A percentile compares a stretch with the other conserved stretches of the same genome.
Conservation (phyloP, 1,140 invertebrate genomes). For the Cydia strobilella region DNA sequence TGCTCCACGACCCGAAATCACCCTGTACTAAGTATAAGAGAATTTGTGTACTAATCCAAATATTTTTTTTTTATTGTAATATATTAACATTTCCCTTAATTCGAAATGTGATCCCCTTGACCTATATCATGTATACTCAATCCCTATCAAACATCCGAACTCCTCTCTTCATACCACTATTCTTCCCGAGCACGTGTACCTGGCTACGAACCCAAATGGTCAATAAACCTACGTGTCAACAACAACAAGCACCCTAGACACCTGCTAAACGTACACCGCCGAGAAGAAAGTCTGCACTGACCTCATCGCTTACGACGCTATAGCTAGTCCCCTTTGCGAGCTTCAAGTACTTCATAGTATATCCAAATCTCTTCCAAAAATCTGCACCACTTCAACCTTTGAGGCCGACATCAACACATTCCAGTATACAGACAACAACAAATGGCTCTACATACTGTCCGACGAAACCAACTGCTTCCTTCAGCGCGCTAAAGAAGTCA, state of each 20-base stretch:
- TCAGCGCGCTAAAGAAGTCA: constrained; percentile 40
- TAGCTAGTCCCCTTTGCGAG: constrained; percentile 44
- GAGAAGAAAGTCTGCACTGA: constrained; percentile 42
- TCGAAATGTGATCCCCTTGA: constrained; percentile 36
- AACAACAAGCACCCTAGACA: constrained; percentile 42
- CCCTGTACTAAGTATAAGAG: too few species aligned
- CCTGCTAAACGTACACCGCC: constrained; percentile 39
- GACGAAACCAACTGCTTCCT: constrained; percentile 36
- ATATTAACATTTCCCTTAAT: constrained; percentile 47
- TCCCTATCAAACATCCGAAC: constrained; percentile 45
- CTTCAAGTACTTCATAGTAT: constrained; percentile 36
- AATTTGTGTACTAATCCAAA: too few species aligned
- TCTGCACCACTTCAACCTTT: constrained; percentile 42
- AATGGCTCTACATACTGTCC: constrained; percentile 45
- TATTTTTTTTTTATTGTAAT: too few species aligned
- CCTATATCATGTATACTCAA: constrained; percentile 43
- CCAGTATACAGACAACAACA: constrained; percentile 38
- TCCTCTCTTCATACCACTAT: constrained; percentile 43
- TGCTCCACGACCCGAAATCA: too few species aligned
- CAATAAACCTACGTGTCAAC: constrained; percentile 44
- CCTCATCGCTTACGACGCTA: too few species aligned
- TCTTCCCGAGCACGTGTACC: constrained; percentile 45
- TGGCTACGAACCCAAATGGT: constrained; percentile 43
- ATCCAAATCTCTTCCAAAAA: constrained; percentile 35
- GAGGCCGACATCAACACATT: constrained; percentile 44